A percentile compares a stretch with the other conserved stretches of the same genome.
phyloP scores from a whole-genome alignment of 2,888 invertebrate genomes.

The Helobdella robusta region DNA sequence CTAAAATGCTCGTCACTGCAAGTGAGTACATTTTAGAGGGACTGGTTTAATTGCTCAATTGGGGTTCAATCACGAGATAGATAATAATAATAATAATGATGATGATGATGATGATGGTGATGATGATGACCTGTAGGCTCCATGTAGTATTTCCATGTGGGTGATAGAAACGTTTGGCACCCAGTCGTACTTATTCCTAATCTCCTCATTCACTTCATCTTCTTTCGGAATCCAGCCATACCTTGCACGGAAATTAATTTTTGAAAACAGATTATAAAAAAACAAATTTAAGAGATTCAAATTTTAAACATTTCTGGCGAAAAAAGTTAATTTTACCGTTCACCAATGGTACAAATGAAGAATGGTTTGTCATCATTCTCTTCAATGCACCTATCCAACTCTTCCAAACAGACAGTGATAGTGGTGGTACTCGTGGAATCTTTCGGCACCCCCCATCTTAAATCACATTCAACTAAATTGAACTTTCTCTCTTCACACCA shows the following conservation, averaged over 20 bases:
- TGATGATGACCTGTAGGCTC: conserved; percentile 36
- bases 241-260: conserved; percentile 32
- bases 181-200: conserved; percentile 41
- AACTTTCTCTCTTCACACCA: conserved; percentile 40
- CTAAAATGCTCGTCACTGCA: no score
- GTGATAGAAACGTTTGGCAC: conserved; percentile 45
- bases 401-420: conserved; percentile 44
- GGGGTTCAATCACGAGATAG: no score
- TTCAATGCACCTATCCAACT: conserved; percentile 40
- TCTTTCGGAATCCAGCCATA: conserved; percentile 46
- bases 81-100: no score
- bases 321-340: conserved; percentile 27
- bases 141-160: conserved; percentile 46
- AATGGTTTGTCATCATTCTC: conserved; percentile 43
- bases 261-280: background rate
- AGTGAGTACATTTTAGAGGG: no score
- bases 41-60: no score
- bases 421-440: conserved; percentile 43
- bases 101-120: background rate
- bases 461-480: conserved; percentile 46
- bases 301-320: background rate
- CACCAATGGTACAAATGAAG: conserved; percentile 44
- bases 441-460: conserved; percentile 49
- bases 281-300: no score
- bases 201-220: conserved; percentile 39